Base-by-base conservation (phyloP, 2,797 vertebrate genomes). In the Channa striata region DNA sequence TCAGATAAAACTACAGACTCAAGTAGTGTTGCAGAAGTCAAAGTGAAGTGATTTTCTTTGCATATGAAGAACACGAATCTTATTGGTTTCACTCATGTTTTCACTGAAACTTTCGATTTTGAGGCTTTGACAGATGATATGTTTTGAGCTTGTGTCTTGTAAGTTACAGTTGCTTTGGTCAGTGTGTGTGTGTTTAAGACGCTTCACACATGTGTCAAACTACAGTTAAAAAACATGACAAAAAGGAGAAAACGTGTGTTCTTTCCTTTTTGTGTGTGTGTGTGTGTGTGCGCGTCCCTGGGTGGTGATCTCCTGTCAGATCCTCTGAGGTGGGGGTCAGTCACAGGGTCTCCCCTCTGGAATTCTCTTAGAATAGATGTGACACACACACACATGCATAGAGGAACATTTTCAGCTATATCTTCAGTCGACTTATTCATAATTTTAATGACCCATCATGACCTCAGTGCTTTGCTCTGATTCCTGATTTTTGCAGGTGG, bases 301-400 rank as follows among this genome's bases (percentile, higher is more conserved):
- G 53, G 61, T 83, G 79, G 83, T 86, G 90, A 89, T 89, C 91
- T 91, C 88, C 88, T 91, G 88, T 90, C 89, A 92, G 86, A 88
- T 92, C 89, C 83, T 87, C 62, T 25, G 78, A 74, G 88, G 91
- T 87, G 91, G 92, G 91, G 91, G 89, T 87, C 89, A 91, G 92
- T 92, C 90, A 93, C 90, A 87, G 87, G 81, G 90, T 93, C 90
- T 91, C 89, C 90, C 93, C 89, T 90, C 68, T 91, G 89, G 88
- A 92, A 93, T 94, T 93, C 89, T 92, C 92, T 88, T 66, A 91
- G 92, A 93, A 94, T 94, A 93, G 91, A 88, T 78, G 69, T 46
- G 52, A 49, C 68, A 68, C 70, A 76, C 78, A 65, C 67, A 57
- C 57, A 49, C 71, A 43, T 72, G 54, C 71, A 69, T 53, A 54